These are phyloP conservation scores for Sinonovacula constricta DNA, from an alignment of 1,140 invertebrate species.

Conservation along the genomic window DNA sequence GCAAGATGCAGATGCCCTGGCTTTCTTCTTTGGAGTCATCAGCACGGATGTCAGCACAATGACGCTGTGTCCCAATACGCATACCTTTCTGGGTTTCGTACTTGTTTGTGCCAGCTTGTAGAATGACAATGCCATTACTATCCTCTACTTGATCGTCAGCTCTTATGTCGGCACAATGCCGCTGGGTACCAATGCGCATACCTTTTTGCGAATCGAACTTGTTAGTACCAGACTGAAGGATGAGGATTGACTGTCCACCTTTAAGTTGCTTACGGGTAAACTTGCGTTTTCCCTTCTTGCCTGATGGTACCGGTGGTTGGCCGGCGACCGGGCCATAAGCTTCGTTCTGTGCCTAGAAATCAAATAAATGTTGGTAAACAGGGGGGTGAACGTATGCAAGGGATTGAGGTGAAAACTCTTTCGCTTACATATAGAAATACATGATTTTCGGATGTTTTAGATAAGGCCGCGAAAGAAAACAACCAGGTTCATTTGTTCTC, in stretches of 20 bases:
- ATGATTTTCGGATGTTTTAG: too few relatives aligned
- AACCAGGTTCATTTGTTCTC: too few relatives aligned
- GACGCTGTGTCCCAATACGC: slow-evolving; percentile 91
- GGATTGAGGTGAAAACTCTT: too few relatives aligned
- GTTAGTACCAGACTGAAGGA: slow-evolving; percentile 95
- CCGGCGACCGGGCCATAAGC: slow-evolving; percentile 80
- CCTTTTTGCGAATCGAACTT: slow-evolving; percentile 83
- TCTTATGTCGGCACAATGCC: slow-evolving; percentile 74
- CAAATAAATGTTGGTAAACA: too few relatives aligned
- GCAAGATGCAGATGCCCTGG: slow-evolving; percentile 93
- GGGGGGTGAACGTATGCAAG: too few relatives aligned
- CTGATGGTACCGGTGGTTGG: slow-evolving; percentile 90
- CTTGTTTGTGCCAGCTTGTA: slow-evolving; percentile 96
- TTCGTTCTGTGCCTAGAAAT: slow-evolving; percentile 77
- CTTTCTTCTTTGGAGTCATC: slow-evolving; percentile 84
- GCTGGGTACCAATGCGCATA: slow-evolving; percentile 66
- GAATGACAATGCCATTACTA: slow-evolving; percentile 92
- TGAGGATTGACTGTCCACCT: slow-evolving; percentile 93
- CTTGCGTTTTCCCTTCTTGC: slow-evolving; percentile 88
- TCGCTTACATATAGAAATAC: too few relatives aligned
- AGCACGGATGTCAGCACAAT: slow-evolving; percentile 83
- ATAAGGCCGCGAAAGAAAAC: too few relatives aligned
- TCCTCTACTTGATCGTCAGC: slow-evolving; percentile 64
- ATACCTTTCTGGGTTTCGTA: slow-evolving; percentile 93
- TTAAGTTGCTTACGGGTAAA: slow-evolving; percentile 91